Percentiles rank a stretch among this genome's conserved stretches.
Evolutionary conservation across 2,797 vertebrate genomes (phyloP).

Genomic region (Paratrypauchen microcephalus): DNA sequence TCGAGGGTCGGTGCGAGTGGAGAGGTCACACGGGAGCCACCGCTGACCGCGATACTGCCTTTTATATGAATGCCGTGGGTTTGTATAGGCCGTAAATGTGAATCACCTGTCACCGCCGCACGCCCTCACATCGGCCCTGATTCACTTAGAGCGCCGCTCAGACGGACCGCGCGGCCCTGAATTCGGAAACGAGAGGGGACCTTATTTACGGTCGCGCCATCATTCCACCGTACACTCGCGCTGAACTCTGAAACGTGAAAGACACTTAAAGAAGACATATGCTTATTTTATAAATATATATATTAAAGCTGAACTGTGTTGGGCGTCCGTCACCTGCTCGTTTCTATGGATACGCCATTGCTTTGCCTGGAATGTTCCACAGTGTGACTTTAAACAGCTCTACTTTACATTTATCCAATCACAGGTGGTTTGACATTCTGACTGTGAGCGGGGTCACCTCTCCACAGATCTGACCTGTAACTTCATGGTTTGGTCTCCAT

Average conservation of each 20-base stretch:
- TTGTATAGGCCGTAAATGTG: neutral
- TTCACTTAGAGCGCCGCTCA: neutral
- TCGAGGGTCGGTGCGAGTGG: neutral
- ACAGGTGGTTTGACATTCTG: too few relatives aligned
- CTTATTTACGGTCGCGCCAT: neutral
- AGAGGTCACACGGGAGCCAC: conserved; percentile 1
- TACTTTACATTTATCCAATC: too few relatives aligned
- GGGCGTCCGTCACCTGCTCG: too few relatives aligned
- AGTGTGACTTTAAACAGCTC: too few relatives aligned
- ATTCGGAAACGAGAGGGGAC: neutral
- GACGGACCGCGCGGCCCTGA: conserved; percentile 5
- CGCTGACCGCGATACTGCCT: neutral
- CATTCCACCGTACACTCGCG: neutral
- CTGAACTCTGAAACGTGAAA: neutral
- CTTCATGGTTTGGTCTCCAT: too few relatives aligned
- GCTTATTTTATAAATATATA: too few relatives aligned
- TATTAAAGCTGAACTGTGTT: too few relatives aligned
- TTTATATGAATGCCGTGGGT: neutral
- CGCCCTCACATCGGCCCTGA: neutral
- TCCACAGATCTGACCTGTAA: too few relatives aligned
- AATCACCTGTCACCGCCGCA: neutral
- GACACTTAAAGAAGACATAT: too few relatives aligned
- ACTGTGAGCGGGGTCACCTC: too few relatives aligned
- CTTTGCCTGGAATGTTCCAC: too few relatives aligned
- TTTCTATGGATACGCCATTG: too few relatives aligned